Base-by-base conservation (phyloP, 2,888 invertebrate genomes). In the Diaprepes abbreviatus region DNA sequence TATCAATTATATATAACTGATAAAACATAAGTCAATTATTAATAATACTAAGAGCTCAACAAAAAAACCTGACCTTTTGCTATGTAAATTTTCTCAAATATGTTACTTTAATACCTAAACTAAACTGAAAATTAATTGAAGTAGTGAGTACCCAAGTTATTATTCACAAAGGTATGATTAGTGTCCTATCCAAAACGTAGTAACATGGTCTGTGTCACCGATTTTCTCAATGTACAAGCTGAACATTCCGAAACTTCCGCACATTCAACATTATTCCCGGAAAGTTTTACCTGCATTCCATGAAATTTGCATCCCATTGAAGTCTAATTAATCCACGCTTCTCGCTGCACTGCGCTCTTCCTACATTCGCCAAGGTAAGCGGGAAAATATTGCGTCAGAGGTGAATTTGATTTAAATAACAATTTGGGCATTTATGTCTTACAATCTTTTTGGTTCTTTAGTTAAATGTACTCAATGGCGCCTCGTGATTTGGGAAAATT, bases 251-350 rank as follows among this genome's bases (percentile, higher is more conserved):
- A 17, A 59, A 59, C 28, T 59, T 21, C 4, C 43, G 48, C 66
- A 50, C 45, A 45, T 66, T 54, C 31, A 55, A 36, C 48, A 54
- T 65, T 65, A 70, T 52, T 66, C 55, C 48, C 21, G n/a, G 36
- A 66, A 66, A 65, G 54, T 66, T 66, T 65, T 70, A 70, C 70
- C 70, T 70, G 62, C 57, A 65, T 50, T 59, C 59, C 31, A 40
- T 59, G 14, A 66, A 70, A 70, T 70, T 70, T 66, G 66, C 70
- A 66, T 70, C 59, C 50, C 70, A 70, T 66, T 70, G 66, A 62
- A 66, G 70, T 31, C 55, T 66, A 70, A 66, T 70, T 70, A 70
- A 66, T 70, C 70, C 62, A 33, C 31, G 55, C 66, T 66, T 54
- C 55, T 62, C 66, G 59, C 43, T 64, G 69, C 64, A 57, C 50